These are phyloP conservation scores for Eurystomus gularis DNA, from an alignment of 2,113 vertebrate species.

Conservation along the genomic window DNA sequence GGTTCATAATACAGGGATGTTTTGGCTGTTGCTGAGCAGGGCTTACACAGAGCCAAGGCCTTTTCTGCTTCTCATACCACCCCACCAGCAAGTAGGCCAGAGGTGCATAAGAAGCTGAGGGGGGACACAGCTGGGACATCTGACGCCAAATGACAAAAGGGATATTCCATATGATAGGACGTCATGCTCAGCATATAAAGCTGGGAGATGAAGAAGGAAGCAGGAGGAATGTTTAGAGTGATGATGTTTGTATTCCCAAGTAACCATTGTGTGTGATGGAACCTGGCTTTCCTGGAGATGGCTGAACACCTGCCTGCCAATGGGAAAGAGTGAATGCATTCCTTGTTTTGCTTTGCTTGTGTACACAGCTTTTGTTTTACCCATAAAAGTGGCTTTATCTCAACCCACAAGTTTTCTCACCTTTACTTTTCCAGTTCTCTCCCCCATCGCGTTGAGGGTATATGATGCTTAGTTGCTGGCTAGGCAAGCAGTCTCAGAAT, in stretches of 20 bases:
- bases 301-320: not conserved
- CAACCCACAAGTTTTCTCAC: not conserved
- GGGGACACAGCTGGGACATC: not conserved
- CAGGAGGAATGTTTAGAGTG: not conserved
- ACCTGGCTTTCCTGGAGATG: not conserved
- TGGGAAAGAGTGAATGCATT: not conserved
- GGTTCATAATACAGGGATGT: not conserved
- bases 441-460: not conserved
- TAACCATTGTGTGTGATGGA: not conserved
- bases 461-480: not conserved
- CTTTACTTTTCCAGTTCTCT: not conserved
- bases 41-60: not conserved
- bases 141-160: not conserved
- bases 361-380: not conserved
- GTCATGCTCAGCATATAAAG: not conserved
- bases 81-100: not conserved
- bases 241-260: not conserved
- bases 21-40: not conserved
- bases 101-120: not conserved
- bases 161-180: not conserved
- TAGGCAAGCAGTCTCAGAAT: not conserved
- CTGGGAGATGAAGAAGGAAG: not conserved
- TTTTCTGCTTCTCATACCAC: not conserved
- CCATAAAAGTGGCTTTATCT: not conserved
- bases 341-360: not conserved